These are phyloP conservation scores for Tenthredo notha DNA, from an alignment of 2,888 invertebrate genomes.

Conservation along the genomic window DNA sequence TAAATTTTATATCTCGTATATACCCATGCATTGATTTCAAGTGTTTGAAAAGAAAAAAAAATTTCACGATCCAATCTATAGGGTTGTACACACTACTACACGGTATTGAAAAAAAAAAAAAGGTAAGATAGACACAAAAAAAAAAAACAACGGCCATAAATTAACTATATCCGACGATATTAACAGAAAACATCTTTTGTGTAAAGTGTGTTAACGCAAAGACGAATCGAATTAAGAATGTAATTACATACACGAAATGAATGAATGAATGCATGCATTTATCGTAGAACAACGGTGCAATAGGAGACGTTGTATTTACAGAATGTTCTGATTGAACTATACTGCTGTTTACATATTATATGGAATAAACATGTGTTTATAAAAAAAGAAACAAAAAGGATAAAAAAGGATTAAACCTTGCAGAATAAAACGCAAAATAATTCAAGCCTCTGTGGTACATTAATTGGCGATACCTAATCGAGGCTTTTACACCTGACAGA, in stretches of 20 bases:
- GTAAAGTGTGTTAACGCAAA: slow-evolving; percentile 20
- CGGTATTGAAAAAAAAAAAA: background rate
- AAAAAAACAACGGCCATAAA: slow-evolving; percentile 13
- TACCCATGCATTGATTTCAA: slow-evolving; percentile 26
- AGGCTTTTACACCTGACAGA: slow-evolving; percentile 23
- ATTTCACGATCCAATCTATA: slow-evolving; percentile 1
- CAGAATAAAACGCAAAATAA: slow-evolving; percentile 47
- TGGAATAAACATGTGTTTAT: slow-evolving; percentile 27
- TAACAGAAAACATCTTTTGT: slow-evolving; percentile 14
- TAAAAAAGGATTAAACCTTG: slow-evolving; percentile 54
- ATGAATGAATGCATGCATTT: background rate
- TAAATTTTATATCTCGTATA: slow-evolving; percentile 45
- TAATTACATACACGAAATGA: background rate
- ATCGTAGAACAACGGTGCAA: background rate
- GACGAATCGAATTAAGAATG: slow-evolving; percentile 6
- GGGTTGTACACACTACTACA: background rate
- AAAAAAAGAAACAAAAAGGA: background rate
- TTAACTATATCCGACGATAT: slow-evolving; percentile 18
- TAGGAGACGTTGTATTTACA: slow-evolving; percentile 17
- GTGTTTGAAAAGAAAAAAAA: background rate
- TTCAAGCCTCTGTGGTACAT: slow-evolving; percentile 16
- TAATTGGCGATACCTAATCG: slow-evolving; percentile 3
- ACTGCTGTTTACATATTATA: slow-evolving; percentile 26
- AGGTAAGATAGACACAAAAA: background rate
- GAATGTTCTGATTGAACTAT: slow-evolving; percentile 39